These are phyloP conservation scores for Heliothis virescens DNA, from an alignment of 1,140 invertebrate genomes.

Conservation along the genomic window DNA sequence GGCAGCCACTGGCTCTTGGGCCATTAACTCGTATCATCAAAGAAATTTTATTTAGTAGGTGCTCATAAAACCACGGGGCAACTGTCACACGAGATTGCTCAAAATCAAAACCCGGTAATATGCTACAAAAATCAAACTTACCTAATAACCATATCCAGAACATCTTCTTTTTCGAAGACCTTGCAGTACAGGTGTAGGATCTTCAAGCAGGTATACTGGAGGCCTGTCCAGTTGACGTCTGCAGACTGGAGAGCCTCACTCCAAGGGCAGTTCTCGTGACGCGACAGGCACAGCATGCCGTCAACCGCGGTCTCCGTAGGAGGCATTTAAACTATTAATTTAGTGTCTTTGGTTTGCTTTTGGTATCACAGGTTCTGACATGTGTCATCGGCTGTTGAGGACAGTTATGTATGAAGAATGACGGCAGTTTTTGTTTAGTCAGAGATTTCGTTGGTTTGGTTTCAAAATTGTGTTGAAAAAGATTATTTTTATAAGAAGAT, in stretches of 20 bases:
- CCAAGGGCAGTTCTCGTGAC: conserved; percentile 87
- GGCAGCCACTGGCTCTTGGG: no score
- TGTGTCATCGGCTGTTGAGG: conserved; percentile 37
- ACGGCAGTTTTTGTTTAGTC: background rate
- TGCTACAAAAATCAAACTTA: conserved; percentile 77
- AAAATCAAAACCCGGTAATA: background rate
- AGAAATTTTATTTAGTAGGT: no score
- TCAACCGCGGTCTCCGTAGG: conserved; percentile 75
- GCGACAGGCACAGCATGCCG: conserved; percentile 87
- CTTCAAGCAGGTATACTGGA: conserved; percentile 92
- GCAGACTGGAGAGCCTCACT: conserved; percentile 84
- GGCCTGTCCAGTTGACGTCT: conserved; percentile 91
- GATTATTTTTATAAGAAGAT: no score
- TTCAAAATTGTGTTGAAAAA: no score
- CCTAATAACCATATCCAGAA: conserved; percentile 93
- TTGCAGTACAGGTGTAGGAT: conserved; percentile 94
- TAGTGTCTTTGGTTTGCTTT: conserved; percentile 50
- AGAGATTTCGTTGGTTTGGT: conserved; percentile 30
- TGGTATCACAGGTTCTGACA: conserved; percentile 39
- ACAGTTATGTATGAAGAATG: conserved; percentile 27
- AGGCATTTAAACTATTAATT: conserved; percentile 79
- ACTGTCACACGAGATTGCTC: no score
- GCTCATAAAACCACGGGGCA: no score
- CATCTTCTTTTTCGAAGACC: conserved; percentile 92
- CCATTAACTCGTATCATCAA: no score